A percentile compares a stretch with the other conserved stretches of the same genome.
phyloP scores from a whole-genome alignment of 2,888 invertebrate genomes.

The Pyralis farinalis region DNA sequence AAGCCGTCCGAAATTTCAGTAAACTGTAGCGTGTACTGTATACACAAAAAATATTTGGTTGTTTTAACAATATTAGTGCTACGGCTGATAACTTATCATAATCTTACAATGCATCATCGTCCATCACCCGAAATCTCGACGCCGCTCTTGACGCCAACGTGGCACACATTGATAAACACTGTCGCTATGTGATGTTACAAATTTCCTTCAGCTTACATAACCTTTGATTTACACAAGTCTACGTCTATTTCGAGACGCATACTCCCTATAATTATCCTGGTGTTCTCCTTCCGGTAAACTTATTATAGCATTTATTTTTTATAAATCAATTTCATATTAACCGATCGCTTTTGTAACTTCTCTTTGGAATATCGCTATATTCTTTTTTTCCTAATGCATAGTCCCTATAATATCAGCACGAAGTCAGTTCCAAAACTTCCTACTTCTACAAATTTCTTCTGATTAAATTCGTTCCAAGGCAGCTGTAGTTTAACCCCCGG shows the following conservation, averaged over 20 bases:
- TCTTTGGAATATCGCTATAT: too few species aligned
- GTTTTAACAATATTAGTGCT: conserved; percentile 19
- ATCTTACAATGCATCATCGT: conserved; percentile 63
- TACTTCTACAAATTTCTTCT: too few species aligned
- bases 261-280: too few species aligned
- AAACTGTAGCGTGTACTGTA: conserved; percentile 20
- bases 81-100: conserved; percentile 44
- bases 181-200: conserved; percentile 28
- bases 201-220: conserved; percentile 18
- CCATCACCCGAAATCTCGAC: conserved; percentile 65
- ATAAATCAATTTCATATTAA: too few species aligned
- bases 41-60: conserved; percentile 31
- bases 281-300: too few species aligned
- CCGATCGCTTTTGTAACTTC: too few species aligned
- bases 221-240: conserved; percentile 4
- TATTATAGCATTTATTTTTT: too few species aligned
- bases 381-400: too few species aligned
- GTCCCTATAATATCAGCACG: too few species aligned
- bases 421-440: too few species aligned
- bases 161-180: conserved; percentile 48
- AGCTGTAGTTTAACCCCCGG: too few species aligned
- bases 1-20: conserved; percentile 12
- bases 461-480: too few species aligned
- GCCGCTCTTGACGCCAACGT: conserved; percentile 35
- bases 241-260: background rate